A percentile compares a stretch with the other conserved stretches of the same genome.
phyloP scores from a whole-genome alignment of 2,113 vertebrate genomes.

The Mellivora capensis region DNA sequence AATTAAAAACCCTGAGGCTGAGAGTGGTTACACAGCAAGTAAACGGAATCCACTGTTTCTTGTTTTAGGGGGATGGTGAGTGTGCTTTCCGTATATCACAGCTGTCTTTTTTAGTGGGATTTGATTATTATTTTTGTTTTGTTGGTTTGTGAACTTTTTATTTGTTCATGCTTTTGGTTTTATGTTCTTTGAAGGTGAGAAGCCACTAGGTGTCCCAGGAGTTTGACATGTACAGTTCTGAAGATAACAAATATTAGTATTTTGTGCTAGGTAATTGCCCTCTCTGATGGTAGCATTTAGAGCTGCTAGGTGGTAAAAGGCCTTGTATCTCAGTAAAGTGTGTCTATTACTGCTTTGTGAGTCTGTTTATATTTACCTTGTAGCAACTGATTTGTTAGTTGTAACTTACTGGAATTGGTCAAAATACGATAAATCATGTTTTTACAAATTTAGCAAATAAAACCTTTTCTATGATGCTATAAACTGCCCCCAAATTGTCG shows the following conservation, averaged over 20 bases:
- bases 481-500: neutral
- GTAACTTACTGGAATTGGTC: conserved; percentile 7
- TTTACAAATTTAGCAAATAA: conserved; percentile 46
- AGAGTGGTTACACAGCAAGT: neutral
- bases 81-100: neutral
- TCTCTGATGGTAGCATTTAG: neutral
- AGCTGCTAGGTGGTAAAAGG: neutral
- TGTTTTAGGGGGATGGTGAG: neutral
- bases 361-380: conserved; percentile 36
- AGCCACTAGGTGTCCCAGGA: neutral
- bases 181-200: conserved; percentile 33
- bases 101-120: neutral
- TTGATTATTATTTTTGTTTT: conserved; percentile 33
- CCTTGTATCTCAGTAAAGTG: neutral
- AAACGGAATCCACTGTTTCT: neutral
- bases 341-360: neutral
- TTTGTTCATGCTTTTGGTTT: neutral
- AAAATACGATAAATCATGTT: conserved; percentile 20
- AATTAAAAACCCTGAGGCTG: neutral
- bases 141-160: neutral
- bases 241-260: neutral
- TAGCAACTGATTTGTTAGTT: conserved; percentile 7
- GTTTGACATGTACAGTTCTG: neutral
- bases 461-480: neutral
- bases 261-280: neutral